Percentiles rank a stretch among this genome's conserved stretches.
Conservation (phyloP, 37 sponge, comb jelly and placozoan species). For the Haliclona indistincta region DNA sequence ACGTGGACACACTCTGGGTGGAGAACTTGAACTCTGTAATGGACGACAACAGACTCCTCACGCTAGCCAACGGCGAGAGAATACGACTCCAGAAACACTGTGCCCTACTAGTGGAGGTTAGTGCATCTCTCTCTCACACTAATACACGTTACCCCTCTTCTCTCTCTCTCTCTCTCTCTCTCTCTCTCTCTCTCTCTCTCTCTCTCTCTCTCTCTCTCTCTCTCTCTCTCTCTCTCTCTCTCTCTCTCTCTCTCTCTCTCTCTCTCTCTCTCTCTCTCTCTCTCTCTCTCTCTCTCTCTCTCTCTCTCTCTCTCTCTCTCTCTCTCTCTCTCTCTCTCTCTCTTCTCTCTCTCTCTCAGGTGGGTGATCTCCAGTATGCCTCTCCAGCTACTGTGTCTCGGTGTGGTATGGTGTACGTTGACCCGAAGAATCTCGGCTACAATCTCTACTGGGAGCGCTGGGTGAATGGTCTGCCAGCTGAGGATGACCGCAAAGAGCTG, state of each 20-base stretch:
- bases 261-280: no score
- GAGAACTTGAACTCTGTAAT: slow-evolving; percentile 99
- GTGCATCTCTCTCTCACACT: background rate
- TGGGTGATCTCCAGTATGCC: slow-evolving; percentile 97
- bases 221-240: slow-evolving; percentile 1
- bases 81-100: slow-evolving; percentile 97
- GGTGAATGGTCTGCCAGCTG: slow-evolving; percentile 62
- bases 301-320: slow-evolving; percentile 4
- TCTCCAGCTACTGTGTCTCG: slow-evolving; percentile 99
- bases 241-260: slow-evolving; percentile 2
- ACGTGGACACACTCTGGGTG: slow-evolving; percentile 99
- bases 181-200: background rate
- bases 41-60: slow-evolving; percentile 98
- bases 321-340: background rate
- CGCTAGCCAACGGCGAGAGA: slow-evolving; percentile 98
- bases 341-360: slow-evolving; percentile 46
- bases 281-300: background rate
- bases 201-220: background rate
- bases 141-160: background rate
- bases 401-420: slow-evolving; percentile 99
- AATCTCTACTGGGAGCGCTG: slow-evolving; percentile 94
- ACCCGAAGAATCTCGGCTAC: slow-evolving; percentile 98
- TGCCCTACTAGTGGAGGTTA: slow-evolving; percentile 94
- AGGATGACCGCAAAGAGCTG: slow-evolving; percentile 73
- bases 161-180: slow-evolving; percentile 8